These are phyloP conservation scores for Sinocyclocheilus grahami DNA, from an alignment of 2,113 vertebrate species.

Conservation along the genomic window DNA sequence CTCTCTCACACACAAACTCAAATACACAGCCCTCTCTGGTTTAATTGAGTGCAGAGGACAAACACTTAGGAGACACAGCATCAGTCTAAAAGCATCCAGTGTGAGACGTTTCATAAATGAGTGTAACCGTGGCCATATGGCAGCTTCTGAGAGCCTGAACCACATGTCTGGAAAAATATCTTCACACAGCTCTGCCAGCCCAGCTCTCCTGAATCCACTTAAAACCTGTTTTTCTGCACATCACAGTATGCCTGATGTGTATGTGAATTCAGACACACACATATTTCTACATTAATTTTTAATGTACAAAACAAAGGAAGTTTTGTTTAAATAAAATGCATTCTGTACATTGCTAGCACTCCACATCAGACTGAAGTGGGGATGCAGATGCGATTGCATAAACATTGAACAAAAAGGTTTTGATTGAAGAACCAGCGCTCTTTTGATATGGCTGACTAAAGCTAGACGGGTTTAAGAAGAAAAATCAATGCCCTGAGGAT, in stretches of 20 bases:
- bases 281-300: not conserved
- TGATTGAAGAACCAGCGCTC: not conserved
- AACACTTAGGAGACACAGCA: constrained; percentile 48
- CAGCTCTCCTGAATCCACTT: not conserved
- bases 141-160: constrained; percentile 33
- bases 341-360: not conserved
- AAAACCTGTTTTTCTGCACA: not conserved
- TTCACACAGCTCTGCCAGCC: constrained; percentile 40
- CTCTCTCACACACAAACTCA: constrained; percentile 4
- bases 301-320: not conserved
- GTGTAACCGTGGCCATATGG: constrained; percentile 54
- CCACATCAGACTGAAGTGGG: not conserved
- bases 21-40: constrained; percentile 17
- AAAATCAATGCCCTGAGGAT: constrained; percentile 25
- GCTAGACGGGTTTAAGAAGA: not conserved
- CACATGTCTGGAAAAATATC: constrained; percentile 25
- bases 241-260: not conserved
- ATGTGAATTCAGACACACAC: not conserved
- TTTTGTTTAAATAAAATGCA: not conserved
- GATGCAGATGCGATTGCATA: not conserved
- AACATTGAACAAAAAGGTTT: not conserved
- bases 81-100: constrained; percentile 46
- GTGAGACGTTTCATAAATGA: constrained; percentile 51
- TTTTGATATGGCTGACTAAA: not conserved
- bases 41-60: constrained; percentile 55